Base-by-base conservation (phyloP, 2,888 invertebrate species). In the Trimorus sp. region DNA sequence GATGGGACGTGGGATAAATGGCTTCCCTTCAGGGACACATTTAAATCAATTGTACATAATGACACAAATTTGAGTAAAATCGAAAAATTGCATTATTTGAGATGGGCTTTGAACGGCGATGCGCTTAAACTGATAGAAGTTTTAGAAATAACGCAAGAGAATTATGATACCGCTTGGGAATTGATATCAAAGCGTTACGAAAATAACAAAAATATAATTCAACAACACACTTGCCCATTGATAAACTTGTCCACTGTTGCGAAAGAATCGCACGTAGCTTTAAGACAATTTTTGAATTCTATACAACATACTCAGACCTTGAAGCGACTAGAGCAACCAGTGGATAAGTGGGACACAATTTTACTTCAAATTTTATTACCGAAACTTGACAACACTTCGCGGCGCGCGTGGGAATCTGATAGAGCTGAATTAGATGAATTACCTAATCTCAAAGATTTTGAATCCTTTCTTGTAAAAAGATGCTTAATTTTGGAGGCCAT, bases 131-230 rank as follows among this genome's bases (percentile, higher is more conserved):
- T 53, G 3, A 65, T 65, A 8, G 65, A 65, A 51, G 14, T 11
- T 53, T 37, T 65, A 51, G 65, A 65, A 37, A 37, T 65, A n/a
- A 65, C 51, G 5, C 8, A 11, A 6, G 53, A 53, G 1, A 53
- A 53, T 8, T 53, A 53, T 15, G 11, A 7, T 6, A 9, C 11
- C 7, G 53, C 53, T 7, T 53, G 53, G 53, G 26, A 53, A 6
- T 1, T 16, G 7, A 26, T 53, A 16, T 5, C 26, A 15, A 53
- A 53, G 15, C 60, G 83, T 7, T 85, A 63, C 40, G 83, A 85
- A 2, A 79, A 85, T 66, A 49, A 40, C 12, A 70, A 70, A 48
- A n/a, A 8, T 2, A 70, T 70, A 12, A 48, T 59, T 12, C 48
- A 70, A 40, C 48, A 58, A 14, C 58, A 70, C 16, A 49, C 51